Evolutionary conservation across 1,140 invertebrate genomes (phyloP), one percentile per base, ranked within the genome.

Genomic region (Glossosoma conforme): DNA sequence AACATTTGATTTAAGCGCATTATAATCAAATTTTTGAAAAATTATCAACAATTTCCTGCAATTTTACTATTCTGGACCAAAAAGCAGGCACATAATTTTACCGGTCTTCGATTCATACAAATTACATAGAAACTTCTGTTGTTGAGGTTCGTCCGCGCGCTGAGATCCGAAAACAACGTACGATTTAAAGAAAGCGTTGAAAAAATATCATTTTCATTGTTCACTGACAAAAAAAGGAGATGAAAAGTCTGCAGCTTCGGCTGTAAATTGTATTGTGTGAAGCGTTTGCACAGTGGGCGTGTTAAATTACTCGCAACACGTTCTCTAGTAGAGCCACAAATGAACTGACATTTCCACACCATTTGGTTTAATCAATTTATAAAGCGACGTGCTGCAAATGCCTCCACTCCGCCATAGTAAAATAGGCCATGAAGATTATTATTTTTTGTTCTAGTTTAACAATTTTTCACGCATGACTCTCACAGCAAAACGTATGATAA

Each of bases 311-410:
- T 33, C 32, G n/a, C 32, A 15, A 15, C 32, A 33, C 32, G 32
- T 33, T 13, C 32, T 15, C 4, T n/a, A 4, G n/a, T 15, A 33
- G 24, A 37, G 28, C 47, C 47, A 43, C 47, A 50, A 50, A 50
- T 50, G 47, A 50, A 50, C 47, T 50, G 47, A 50, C 47, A 50
- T 50, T 50, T 50, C 47, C 47, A 50, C 47, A 22, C 47, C 47
- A 50, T 50, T 50, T 50, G 37, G 37, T 43, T 50, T 50, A 50
- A 50, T 50, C 47, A 50, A 50, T 50, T 50, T 50, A 50, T 50
- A 50, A 50, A 50, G 47, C 37, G 35, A 50, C 47, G 47, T 50
- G 47, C 47, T 50, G 47, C 47, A 33, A 33, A 33, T 33, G 32
- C 32, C n/a, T 15, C 32, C 32, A 33, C 32, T 3, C 3, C 11